phyloP scores from a whole-genome alignment of 2,888 invertebrate species.

The Neuroscelio doddi region DNA sequence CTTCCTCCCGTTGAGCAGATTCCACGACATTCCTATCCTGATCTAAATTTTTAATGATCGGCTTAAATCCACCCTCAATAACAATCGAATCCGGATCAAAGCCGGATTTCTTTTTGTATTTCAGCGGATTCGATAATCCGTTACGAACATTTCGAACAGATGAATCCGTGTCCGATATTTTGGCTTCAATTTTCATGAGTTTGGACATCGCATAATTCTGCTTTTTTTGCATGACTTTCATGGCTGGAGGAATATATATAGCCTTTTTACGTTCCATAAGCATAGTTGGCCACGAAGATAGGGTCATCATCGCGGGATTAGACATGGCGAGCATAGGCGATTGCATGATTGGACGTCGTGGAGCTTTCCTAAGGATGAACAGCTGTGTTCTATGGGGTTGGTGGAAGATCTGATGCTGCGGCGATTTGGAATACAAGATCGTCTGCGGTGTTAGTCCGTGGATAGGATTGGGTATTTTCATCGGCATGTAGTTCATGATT shows the following conservation, averaged over 20 bases:
- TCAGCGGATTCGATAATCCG: constrained; percentile 15
- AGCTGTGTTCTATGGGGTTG: constrained; percentile 54
- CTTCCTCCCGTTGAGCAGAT: constrained; percentile 14
- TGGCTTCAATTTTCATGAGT: constrained; percentile 52
- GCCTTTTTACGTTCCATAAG: constrained; percentile 63
- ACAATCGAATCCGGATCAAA: constrained; percentile 87
- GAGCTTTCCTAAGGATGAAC: constrained; percentile 59
- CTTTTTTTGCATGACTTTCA: constrained; percentile 45
- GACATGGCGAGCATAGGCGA: constrained; percentile 36
- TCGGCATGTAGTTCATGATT: constrained; percentile 58
- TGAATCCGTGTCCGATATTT: no score
- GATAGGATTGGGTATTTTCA: constrained; percentile 56
- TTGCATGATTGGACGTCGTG: constrained; percentile 52
- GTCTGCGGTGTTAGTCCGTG: constrained; percentile 49
- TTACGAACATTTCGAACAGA: constrained; percentile 2
- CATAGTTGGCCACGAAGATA: constrained; percentile 52
- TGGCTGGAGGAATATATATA: constrained; percentile 50
- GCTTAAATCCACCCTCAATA: constrained; percentile 88
- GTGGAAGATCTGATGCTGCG: constrained; percentile 46
- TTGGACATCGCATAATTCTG: constrained; percentile 48
- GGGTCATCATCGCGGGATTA: constrained; percentile 40
- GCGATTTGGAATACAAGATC: constrained; percentile 55
- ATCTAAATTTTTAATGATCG: constrained; percentile 77
- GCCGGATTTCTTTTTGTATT: constrained; percentile 80
- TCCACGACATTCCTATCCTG: constrained; percentile 36